Evolutionary conservation across 2,888 invertebrate genomes (phyloP), one percentile per base, ranked within the genome.

Genomic region (Plagiodera versicolora): DNA sequence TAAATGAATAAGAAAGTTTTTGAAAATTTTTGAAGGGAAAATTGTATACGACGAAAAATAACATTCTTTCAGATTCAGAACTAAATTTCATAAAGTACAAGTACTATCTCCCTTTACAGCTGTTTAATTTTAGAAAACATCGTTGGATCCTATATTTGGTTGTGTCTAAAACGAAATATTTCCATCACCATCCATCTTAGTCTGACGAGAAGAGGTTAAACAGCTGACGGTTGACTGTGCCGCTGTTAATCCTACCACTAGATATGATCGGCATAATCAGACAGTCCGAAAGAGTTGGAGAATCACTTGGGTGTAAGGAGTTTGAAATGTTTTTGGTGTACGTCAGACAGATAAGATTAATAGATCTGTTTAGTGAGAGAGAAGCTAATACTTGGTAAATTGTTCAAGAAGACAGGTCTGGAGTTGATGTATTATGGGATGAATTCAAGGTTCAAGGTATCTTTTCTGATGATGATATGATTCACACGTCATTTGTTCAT

Each of bases 201-300:
- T 63, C 64, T 59, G 48, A 66, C 56, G 61, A 60, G 60, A 64
- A 58, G 56, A 60, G 61, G 56, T 66, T 59, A 50, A 65, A 64
- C 69, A 69, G 69, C 66, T 70, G 70, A 67, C 64, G 63, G 59
- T 64, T 63, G 63, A 63, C 63, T 63, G 49, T 30, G 58, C 59
- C 57, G 54, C 56, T 55, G 50, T 61, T 61, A 61, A 61, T 61
- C 64, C 63, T 60, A 52, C 59, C 61, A 58, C 18, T 17, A 65
- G 64, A 69, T 66, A 67, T 65, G 58, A 70, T 69, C 66, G 67
- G 63, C 67, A 69, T 69, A 69, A 71, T 71, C 71, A 59, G 60
- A 58, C 61, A 58, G 58, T 62, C 60, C 64, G 60, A 68, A 39
- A 53, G 53, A 53, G 64, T 67, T 64, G 46, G 61, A 63, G 64